Base-by-base conservation (phyloP, 1,140 invertebrate genomes). In the Drosophila nigromelanica region DNA sequence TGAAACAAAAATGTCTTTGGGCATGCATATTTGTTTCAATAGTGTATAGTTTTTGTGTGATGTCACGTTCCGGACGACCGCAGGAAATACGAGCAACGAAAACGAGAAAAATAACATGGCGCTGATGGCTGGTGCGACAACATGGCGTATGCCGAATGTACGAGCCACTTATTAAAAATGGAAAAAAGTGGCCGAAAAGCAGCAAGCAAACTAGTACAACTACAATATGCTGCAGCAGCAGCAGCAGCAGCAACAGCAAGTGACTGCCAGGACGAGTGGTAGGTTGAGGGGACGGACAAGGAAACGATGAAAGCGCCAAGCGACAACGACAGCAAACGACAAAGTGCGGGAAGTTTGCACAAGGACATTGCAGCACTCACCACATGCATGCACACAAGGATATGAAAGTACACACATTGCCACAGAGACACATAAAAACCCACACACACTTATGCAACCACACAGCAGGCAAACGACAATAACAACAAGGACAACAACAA, bases 311-410 rank as follows among this genome's bases (percentile, higher is more conserved):
- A 76, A 61, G 76, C 66, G 58, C 50, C 80, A 79, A 66, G 39
- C 60, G 66, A 69, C 54, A 86, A 68, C 51, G 63, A 71, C 35
- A 27, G 40, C 51, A 71, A 64, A 80, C 80, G 81, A 87, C 82
- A 87, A 86, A 87, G 78, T 86, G 79, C 75, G 82, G 82, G 76
- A 89, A 89, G 83, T 89, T 89, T 89, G 83, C 85, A 78, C 81
- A 86, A 86, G 82, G 81, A 86, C 81, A 89, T 89, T 89, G 83
- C 85, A 80, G 83, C 85, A 80, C 27, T 78, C 78, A 80, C 83
- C 83, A 87, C 83, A 87, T 89, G 83, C 83, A 89, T 89, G 83
- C 82, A 86, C 82, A 86, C 75, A 86, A 87, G 78, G 82, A 87
- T 86, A 86, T 87, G 71, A 86, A 66, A 67, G 73, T 39, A 61